These are phyloP conservation scores for Cepaea nemoralis DNA, from an alignment of 1,140 invertebrate species.

Conservation along the genomic window DNA sequence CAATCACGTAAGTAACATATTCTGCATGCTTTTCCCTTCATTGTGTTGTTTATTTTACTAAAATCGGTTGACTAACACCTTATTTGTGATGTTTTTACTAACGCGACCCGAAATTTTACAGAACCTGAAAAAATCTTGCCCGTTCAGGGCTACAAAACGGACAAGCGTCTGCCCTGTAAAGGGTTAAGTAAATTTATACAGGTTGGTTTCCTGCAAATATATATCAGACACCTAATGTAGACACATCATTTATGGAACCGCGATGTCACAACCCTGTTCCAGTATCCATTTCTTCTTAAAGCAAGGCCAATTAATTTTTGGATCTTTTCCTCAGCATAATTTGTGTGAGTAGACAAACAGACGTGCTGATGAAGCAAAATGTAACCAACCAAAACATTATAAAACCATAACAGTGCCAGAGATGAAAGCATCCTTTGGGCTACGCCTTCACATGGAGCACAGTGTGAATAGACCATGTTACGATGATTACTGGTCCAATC, in stretches of 20 bases:
- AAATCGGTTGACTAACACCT: too few relatives aligned
- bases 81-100: too few relatives aligned
- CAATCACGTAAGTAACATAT: too few relatives aligned
- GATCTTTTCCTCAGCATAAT: not conserved
- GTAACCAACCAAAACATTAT: not conserved
- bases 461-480: not conserved
- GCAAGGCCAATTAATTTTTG: not conserved
- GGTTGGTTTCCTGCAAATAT: not conserved
- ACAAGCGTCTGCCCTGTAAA: too few relatives aligned
- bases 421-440: not conserved
- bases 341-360: not conserved
- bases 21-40: too few relatives aligned
- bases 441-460: not conserved
- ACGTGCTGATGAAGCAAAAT: not conserved
- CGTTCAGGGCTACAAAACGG: too few relatives aligned
- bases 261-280: not conserved
- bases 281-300: not conserved
- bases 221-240: not conserved
- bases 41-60: too few relatives aligned
- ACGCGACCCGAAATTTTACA: too few relatives aligned
- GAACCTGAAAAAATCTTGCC: too few relatives aligned
- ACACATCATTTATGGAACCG: not conserved
- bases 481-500: not conserved
- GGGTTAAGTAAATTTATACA: too few relatives aligned
- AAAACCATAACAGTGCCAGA: too few relatives aligned